These are phyloP conservation scores for Eilema depressum DNA, from an alignment of 2,888 invertebrate genomes.

Conservation along the genomic window DNA sequence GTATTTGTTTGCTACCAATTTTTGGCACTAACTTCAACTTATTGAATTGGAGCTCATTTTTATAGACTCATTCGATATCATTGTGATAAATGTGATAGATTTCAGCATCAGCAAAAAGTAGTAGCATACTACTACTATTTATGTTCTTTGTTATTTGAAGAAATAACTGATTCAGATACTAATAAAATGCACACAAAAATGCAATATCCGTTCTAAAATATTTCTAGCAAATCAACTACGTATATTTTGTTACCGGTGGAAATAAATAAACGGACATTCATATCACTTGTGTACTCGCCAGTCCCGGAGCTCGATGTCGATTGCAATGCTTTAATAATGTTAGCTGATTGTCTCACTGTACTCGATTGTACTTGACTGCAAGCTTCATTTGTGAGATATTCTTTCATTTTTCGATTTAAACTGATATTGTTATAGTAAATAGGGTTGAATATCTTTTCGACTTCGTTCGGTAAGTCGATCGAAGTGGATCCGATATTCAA, in stretches of 20 bases:
- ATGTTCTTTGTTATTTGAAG: neutral
- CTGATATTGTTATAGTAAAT: neutral
- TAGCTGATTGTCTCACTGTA: constrained; percentile 49
- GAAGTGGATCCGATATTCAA: no score
- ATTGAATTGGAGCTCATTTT: no score
- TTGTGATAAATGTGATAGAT: neutral
- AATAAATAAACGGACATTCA: neutral
- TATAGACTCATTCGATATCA: no score
- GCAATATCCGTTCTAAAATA: neutral
- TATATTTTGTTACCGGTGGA: neutral
- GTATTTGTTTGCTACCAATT: no score
- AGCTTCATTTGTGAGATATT: constrained; percentile 11
- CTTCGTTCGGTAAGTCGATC: no score
- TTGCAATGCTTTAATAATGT: constrained; percentile 42
- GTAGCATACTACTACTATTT: no score
- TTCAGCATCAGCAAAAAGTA: no score
- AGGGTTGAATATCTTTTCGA: neutral
- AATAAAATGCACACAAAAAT: neutral
- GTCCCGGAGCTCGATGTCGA: constrained; percentile 27
- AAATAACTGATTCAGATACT: neutral
- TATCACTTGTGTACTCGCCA: constrained; percentile 14
- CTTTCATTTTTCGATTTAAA: neutral
- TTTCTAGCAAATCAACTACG: constrained; percentile 12
- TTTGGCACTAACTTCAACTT: no score
- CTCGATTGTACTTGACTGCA: constrained; percentile 29